Conservation (phyloP, 2,113 vertebrate genomes). For the Dipodomys stephensi region DNA sequence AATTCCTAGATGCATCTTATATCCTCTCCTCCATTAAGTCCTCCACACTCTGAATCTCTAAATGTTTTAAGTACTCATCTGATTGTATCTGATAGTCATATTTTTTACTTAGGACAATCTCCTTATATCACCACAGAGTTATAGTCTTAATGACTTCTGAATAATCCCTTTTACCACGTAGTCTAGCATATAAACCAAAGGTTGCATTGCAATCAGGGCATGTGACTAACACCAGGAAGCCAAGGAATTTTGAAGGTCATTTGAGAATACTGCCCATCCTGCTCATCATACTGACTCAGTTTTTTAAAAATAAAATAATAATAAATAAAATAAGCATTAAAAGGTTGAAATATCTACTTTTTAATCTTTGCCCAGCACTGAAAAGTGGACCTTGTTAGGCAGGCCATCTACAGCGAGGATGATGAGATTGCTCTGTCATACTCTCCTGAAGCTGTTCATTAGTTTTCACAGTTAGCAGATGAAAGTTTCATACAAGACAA, state of each 20-base stretch:
- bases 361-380: background rate
- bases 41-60: background rate
- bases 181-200: background rate
- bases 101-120: background rate
- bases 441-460: background rate
- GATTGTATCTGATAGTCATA: conserved; percentile 14
- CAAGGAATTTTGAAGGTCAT: background rate
- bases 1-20: background rate
- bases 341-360: conserved; percentile 30
- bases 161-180: conserved; percentile 16
- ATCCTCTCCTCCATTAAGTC: background rate
- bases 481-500: conserved; percentile 40
- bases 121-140: background rate
- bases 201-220: background rate
- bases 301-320: background rate
- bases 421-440: background rate
- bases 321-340: background rate
- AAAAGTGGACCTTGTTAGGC: background rate
- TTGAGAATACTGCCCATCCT: background rate
- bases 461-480: conserved; percentile 30
- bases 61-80: conserved; percentile 8
- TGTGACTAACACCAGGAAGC: background rate
- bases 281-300: background rate
- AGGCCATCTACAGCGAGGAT: background rate
- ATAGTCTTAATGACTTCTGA: background rate